Percentiles rank a stretch among this genome's conserved stretches.
Conservation (phyloP, 2,113 vertebrate species). For the Neopipo cinnamomea region DNA sequence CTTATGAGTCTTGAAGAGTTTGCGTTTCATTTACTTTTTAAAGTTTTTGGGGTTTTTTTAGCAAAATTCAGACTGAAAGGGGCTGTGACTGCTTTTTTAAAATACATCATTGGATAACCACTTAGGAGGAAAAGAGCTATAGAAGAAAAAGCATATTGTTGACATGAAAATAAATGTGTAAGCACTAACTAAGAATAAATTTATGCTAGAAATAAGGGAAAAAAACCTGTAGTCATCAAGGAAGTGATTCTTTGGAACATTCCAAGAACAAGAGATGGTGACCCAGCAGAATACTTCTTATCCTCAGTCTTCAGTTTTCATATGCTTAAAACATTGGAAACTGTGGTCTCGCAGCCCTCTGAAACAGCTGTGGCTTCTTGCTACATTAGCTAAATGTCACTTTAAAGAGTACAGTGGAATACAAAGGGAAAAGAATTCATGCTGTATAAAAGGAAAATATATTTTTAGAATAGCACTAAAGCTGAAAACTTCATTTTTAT, state of each 20-base stretch:
- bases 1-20: not conserved
- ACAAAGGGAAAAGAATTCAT: not conserved
- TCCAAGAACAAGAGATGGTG: not conserved
- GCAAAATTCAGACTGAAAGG: not conserved
- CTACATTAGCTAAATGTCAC: constrained; percentile 39
- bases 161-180: constrained; percentile 27
- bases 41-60: not conserved
- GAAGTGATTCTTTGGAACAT: constrained; percentile 1
- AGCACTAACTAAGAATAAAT: constrained; percentile 24
- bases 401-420: not conserved
- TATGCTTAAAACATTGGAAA: not conserved
- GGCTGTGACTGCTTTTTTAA: not conserved
- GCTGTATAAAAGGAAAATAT: not conserved
- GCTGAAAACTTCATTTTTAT: not conserved
- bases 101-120: not conserved
- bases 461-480: not conserved
- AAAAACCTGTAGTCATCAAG: not conserved
- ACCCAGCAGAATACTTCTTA: not conserved
- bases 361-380: constrained; percentile 18
- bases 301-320: not conserved
- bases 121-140: constrained; percentile 9
- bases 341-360: not conserved
- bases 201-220: not conserved
- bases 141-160: not conserved
- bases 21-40: not conserved